Conservation (phyloP, 92 coral and sea anemone species). For the Palythoa heliodiscus region DNA sequence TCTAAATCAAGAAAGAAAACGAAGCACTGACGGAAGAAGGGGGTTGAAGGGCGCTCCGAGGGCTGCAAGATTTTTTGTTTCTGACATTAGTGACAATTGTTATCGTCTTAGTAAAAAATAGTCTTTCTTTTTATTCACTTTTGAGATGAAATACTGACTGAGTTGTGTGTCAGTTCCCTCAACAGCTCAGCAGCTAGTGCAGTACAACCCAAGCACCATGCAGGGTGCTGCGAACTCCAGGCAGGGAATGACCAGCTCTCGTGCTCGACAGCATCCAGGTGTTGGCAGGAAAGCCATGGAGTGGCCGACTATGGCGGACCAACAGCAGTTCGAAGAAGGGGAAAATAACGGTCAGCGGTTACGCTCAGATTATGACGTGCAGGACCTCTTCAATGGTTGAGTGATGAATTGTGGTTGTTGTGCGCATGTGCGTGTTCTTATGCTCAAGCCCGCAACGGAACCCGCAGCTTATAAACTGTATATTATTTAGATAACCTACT, state of each 20-base stretch:
- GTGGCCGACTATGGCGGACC: slow-evolving; percentile 65
- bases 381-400: slow-evolving; percentile 83
- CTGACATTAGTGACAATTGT: too few species aligned
- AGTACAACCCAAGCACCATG: slow-evolving; percentile 60
- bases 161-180: not conserved
- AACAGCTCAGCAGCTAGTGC: slow-evolving; percentile 76
- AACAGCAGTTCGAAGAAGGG: slow-evolving; percentile 50
- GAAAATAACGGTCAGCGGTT: slow-evolving; percentile 48
- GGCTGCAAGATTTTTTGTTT: too few species aligned
- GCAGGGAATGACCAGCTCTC: slow-evolving; percentile 59
- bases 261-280: slow-evolving; percentile 49
- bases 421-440: not conserved
- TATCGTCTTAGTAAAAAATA: too few species aligned
- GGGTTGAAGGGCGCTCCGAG: too few species aligned
- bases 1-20: too few species aligned
- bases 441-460: not conserved
- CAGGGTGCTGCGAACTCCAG: slow-evolving; percentile 60
- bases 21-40: too few species aligned
- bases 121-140: too few species aligned
- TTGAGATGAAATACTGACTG: not conserved
- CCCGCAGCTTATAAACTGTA: not conserved
- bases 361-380: slow-evolving; percentile 62
- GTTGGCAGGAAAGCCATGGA: slow-evolving; percentile 70
- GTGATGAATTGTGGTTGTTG: not conserved
- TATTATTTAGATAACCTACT: not conserved